Percentiles rank a stretch among this genome's conserved stretches.
phyloP scores from a whole-genome alignment of 2,797 vertebrate species.

The Lepilemur ruficaudatus region DNA sequence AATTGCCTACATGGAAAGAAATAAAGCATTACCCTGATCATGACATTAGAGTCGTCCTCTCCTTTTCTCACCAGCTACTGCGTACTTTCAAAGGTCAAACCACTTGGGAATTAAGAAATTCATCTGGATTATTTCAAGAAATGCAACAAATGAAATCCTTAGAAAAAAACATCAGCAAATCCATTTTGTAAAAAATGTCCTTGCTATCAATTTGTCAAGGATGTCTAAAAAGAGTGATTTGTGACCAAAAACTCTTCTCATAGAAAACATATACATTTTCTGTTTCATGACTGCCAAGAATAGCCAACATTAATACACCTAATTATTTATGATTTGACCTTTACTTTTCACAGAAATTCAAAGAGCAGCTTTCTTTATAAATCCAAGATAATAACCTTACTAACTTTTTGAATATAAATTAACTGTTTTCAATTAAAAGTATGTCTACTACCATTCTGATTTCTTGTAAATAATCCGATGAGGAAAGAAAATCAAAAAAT shows the following conservation, averaged over 20 bases:
- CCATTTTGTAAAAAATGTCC: slow-evolving; percentile 7
- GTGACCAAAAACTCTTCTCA: slow-evolving; percentile 24
- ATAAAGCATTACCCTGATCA: not conserved
- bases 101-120: not conserved
- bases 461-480: slow-evolving; percentile 39
- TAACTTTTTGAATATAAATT: slow-evolving; percentile 52
- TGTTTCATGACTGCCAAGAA: slow-evolving; percentile 20
- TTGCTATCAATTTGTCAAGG: slow-evolving; percentile 28
- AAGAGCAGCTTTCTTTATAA: slow-evolving; percentile 46
- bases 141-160: not conserved
- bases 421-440: slow-evolving; percentile 48
- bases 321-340: slow-evolving; percentile 55
- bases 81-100: not conserved
- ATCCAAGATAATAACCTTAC: slow-evolving; percentile 26
- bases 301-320: slow-evolving; percentile 35
- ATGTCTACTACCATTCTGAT: slow-evolving; percentile 12
- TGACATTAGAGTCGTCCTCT: not conserved
- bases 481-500: slow-evolving; percentile 40
- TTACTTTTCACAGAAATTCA: slow-evolving; percentile 49
- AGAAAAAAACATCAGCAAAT: not conserved
- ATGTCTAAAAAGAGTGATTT: slow-evolving; percentile 42
- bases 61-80: not conserved
- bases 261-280: slow-evolving; percentile 48
- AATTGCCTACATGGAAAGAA: slow-evolving; percentile 13
- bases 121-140: slow-evolving; percentile 18